Evolutionary conservation across 2,113 vertebrate genomes (phyloP).

Genomic region (Emydocephalus ijimae): DNA sequence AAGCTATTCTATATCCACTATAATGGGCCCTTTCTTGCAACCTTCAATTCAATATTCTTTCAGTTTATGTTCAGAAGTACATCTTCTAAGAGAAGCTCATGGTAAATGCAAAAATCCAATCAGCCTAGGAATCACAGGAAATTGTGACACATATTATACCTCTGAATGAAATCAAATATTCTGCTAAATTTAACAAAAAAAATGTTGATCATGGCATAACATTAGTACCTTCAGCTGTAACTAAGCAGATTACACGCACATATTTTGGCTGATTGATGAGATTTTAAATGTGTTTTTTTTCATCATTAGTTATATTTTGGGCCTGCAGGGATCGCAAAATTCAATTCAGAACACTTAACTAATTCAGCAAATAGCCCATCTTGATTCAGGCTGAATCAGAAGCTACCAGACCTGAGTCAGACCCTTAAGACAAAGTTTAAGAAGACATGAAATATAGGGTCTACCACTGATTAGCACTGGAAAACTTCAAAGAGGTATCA

Average conservation of each 20-base stretch:
- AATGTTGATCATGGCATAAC: not conserved
- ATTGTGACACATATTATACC: not conserved
- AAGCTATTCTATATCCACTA: not conserved
- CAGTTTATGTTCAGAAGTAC: not conserved
- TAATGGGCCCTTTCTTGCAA: not conserved
- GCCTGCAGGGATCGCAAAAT: not conserved
- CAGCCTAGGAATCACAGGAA: not conserved
- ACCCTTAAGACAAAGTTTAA: not conserved
- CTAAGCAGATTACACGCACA: not conserved
- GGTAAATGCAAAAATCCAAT: not conserved
- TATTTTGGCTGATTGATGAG: not conserved
- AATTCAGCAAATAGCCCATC: not conserved
- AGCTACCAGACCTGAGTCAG: not conserved
- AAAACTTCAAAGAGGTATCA: not conserved
- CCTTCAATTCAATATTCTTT: not conserved
- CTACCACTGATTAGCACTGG: not conserved
- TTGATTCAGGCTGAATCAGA: not conserved
- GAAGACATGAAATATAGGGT: not conserved
- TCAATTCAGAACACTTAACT: not conserved
- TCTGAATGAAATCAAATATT: conserved; percentile 6
- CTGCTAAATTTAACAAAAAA: not conserved
- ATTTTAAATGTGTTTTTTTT: not conserved
- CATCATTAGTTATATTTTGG: not conserved
- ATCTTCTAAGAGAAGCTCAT: not conserved
- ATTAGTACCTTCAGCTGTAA: not conserved